phyloP scores from a whole-genome alignment of 2,113 vertebrate species.

The Clarias batrachus region DNA sequence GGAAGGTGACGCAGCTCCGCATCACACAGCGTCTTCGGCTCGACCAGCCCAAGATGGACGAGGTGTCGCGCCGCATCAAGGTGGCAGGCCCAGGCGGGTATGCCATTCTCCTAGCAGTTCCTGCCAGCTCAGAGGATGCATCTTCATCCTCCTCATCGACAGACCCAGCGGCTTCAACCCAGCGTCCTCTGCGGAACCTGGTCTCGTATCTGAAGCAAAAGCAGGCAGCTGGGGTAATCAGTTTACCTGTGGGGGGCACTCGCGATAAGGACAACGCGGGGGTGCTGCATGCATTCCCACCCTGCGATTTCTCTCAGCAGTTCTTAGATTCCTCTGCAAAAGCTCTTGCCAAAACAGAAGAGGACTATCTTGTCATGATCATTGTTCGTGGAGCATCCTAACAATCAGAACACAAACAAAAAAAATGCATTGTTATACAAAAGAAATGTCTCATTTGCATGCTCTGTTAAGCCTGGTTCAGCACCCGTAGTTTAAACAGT shows the following conservation, averaged over 20 bases:
- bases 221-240: conserved; percentile 99
- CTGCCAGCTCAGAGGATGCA: conserved; percentile 81
- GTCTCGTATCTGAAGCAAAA: conserved; percentile 99
- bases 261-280: conserved; percentile 98
- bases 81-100: conserved; percentile 93
- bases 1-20: conserved; percentile 92
- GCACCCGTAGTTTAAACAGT: conserved; percentile 39
- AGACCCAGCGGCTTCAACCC: conserved; percentile 85
- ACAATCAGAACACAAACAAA: conserved; percentile 60
- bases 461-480: conserved; percentile 66
- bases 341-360: conserved; percentile 97
- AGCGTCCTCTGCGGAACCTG: conserved; percentile 96
- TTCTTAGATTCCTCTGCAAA: conserved; percentile 98
- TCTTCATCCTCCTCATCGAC: conserved; percentile 73
- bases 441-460: conserved; percentile 77
- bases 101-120: conserved; percentile 91
- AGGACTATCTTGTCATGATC: conserved; percentile 99
- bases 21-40: conserved; percentile 97
- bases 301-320: conserved; percentile 99
- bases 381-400: conserved; percentile 98
- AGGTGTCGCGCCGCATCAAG: conserved; percentile 97
- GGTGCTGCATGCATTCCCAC: conserved; percentile 97
- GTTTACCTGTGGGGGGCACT: conserved; percentile 94
- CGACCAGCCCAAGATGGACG: conserved; percentile 98
- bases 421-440: conserved; percentile 39